These are phyloP conservation scores for Planiliza haematocheilus DNA, from an alignment of 2,113 vertebrate genomes.

Conservation along the genomic window DNA sequence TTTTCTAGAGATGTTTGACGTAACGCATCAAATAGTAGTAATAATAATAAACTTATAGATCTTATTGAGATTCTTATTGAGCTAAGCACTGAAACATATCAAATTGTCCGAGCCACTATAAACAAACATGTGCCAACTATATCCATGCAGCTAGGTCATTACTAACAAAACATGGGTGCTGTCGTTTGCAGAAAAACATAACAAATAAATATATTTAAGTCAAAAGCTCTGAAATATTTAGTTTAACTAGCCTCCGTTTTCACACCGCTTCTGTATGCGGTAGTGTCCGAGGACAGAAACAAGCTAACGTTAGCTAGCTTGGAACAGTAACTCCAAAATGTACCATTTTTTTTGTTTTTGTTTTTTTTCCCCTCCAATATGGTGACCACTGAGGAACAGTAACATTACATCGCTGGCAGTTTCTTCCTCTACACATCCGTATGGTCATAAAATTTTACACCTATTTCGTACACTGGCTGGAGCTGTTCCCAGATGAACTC, in stretches of 20 bases:
- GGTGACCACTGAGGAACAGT: background rate
- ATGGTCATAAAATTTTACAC: background rate
- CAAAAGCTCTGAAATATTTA: background rate
- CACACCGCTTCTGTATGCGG: background rate
- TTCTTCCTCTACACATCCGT: background rate
- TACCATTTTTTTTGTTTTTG: too few species aligned
- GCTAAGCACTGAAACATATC: background rate
- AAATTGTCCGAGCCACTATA: too few species aligned
- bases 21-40: too few species aligned
- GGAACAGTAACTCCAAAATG: background rate
- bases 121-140: background rate
- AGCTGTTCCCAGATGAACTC: background rate
- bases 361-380: too few species aligned
- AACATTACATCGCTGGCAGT: background rate
- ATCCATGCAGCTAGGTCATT: background rate
- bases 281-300: background rate
- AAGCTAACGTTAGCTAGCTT: constrained; percentile 38
- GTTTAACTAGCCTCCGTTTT: background rate
- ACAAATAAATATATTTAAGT: too few species aligned
- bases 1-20: too few species aligned
- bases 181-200: background rate
- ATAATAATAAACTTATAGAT: too few species aligned
- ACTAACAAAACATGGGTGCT: background rate
- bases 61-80: too few species aligned
- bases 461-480: background rate